These are phyloP conservation scores for Parazoanthus atlanticus DNA, from an alignment of 92 coral and sea anemone genomes.

Conservation along the genomic window DNA sequence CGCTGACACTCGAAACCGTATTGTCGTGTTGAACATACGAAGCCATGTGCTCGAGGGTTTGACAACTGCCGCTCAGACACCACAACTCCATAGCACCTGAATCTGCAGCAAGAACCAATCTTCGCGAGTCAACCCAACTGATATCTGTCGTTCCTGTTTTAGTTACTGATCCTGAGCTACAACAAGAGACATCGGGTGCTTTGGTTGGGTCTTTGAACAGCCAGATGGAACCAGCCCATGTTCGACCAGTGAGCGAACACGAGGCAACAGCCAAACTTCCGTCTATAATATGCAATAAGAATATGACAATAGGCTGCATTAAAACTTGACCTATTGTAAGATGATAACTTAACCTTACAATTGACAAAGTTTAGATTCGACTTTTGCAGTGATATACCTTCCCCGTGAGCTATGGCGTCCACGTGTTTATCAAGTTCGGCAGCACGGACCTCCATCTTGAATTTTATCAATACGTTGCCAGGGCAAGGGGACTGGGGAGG, in stretches of 20 bases:
- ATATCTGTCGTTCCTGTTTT: constrained; percentile 90
- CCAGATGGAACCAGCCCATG: constrained; percentile 98
- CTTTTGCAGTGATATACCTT: constrained; percentile 55
- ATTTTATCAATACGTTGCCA: constrained; percentile 31
- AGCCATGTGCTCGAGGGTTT: constrained; percentile 83
- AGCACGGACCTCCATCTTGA: constrained; percentile 86
- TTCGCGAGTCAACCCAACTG: constrained; percentile 86
- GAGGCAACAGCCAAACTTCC: constrained; percentile 91
- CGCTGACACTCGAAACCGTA: constrained; percentile 80
- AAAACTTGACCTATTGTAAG: not conserved
- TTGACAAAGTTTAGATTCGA: not conserved
- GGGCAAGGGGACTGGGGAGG: not conserved
- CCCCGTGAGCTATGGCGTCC: constrained; percentile 83
- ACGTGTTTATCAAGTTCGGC: constrained; percentile 73
- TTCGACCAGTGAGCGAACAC: constrained; percentile 85
- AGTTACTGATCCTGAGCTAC: constrained; percentile 82
- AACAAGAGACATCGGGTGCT: constrained; percentile 89
- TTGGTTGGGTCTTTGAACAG: constrained; percentile 87
- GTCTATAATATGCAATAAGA: constrained; percentile 45
- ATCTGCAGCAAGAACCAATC: constrained; percentile 85
- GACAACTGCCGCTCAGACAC: constrained; percentile 82
- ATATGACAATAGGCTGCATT: not conserved
- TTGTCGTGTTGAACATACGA: constrained; percentile 81
- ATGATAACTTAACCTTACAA: not conserved
- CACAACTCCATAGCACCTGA: constrained; percentile 87